Evolutionary conservation across 1,140 invertebrate genomes (phyloP).

Genomic region (Euglossa dilemma): DNA sequence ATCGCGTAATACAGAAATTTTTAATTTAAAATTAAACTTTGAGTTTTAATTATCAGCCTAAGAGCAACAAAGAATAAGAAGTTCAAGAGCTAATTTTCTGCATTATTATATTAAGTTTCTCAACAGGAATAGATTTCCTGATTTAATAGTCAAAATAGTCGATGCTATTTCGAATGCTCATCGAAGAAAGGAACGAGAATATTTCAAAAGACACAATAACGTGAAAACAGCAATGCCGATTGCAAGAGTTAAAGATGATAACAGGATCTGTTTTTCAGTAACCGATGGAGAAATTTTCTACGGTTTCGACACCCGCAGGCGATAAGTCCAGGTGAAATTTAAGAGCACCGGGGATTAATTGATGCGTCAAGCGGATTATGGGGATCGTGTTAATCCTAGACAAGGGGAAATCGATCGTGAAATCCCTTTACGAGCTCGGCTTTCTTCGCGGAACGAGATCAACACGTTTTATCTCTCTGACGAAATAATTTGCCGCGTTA

Average conservation of each 20-base stretch:
- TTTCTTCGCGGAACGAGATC: not conserved
- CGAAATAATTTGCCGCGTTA: not conserved
- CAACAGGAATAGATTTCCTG: too few species aligned
- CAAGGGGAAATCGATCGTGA: not conserved
- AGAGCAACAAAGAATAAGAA: too few species aligned
- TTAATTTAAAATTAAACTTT: too few species aligned
- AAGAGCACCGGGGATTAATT: not conserved
- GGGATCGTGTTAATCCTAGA: not conserved
- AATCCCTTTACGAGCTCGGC: not conserved
- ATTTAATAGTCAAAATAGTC: too few species aligned
- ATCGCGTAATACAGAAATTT: too few species aligned
- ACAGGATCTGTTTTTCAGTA: not conserved
- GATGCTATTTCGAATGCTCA: too few species aligned
- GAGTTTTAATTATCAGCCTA: too few species aligned
- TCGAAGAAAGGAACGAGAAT: too few species aligned
- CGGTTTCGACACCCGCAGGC: not conserved
- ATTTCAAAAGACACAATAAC: too few species aligned
- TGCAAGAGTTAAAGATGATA: not conserved
- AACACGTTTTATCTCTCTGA: not conserved
- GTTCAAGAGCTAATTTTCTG: too few species aligned
- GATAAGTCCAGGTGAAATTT: not conserved
- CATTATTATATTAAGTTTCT: too few species aligned
- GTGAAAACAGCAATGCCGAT: not conserved
- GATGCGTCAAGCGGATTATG: constrained; percentile 2
- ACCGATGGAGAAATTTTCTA: not conserved